These are phyloP conservation scores for Thunnus albacares DNA, from an alignment of 2,797 vertebrate species.

Conservation along the genomic window DNA sequence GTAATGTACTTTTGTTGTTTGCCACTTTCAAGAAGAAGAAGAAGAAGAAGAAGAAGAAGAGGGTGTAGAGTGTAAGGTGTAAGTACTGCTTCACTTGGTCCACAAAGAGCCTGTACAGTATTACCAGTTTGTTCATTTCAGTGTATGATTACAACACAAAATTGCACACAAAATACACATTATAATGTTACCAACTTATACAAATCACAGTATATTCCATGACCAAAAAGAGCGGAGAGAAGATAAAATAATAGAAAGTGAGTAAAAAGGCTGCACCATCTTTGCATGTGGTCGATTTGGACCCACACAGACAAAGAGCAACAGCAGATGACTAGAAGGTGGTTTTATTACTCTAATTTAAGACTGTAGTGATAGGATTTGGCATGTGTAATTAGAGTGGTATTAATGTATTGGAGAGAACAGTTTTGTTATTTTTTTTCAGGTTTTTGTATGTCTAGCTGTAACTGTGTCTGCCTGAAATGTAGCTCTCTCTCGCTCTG, in stretches of 20 bases:
- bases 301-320: no score
- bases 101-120: not conserved
- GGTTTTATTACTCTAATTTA: no score
- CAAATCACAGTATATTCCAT: not conserved
- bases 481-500: not conserved
- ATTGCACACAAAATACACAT: not conserved
- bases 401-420: constrained; percentile 1
- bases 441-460: not conserved
- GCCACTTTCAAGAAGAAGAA: not conserved
- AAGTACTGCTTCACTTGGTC: not conserved
- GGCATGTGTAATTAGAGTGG: not conserved
- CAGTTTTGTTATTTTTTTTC: constrained; percentile 13
- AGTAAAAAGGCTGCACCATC: no score
- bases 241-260: no score
- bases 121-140: not conserved
- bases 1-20: constrained; percentile 27
- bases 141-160: not conserved
- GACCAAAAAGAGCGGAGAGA: not conserved
- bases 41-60: not conserved
- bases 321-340: no score
- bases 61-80: not conserved
- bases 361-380: not conserved
- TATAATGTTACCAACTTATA: not conserved
- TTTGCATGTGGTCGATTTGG: no score
- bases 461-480: not conserved